Percentiles rank a stretch among this genome's conserved stretches.
These are phyloP conservation scores for Hassar affinis DNA, from an alignment of 2,113 vertebrate species.

Conservation along the genomic window DNA sequence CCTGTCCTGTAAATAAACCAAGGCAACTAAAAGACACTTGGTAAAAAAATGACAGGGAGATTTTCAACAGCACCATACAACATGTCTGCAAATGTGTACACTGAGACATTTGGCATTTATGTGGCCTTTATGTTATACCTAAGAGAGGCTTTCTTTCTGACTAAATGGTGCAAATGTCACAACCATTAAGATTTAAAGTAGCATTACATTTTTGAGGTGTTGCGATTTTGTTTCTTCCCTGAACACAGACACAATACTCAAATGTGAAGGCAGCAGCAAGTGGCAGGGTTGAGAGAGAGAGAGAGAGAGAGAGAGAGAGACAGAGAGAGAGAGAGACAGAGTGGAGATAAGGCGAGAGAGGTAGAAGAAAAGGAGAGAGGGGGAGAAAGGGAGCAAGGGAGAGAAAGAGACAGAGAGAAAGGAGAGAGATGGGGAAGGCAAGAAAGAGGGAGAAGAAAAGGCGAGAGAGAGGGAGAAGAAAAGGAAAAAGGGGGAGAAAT, in stretches of 20 bases:
- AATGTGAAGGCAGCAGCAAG: constrained; percentile 74
- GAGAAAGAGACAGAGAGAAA: constrained; percentile 61
- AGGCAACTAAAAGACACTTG: constrained; percentile 71
- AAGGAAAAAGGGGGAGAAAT: neutral
- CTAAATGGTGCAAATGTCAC: constrained; percentile 68
- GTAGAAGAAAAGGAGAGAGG: neutral
- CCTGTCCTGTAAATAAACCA: constrained; percentile 73
- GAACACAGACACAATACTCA: constrained; percentile 64
- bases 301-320: constrained; percentile 69
- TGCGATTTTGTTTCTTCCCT: constrained; percentile 56
- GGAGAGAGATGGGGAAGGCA: constrained; percentile 60
- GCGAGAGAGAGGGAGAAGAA: constrained; percentile 48
- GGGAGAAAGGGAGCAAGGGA: constrained; percentile 54
- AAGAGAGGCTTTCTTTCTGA: constrained; percentile 65
- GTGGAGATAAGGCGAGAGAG: too few species aligned
- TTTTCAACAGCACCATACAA: constrained; percentile 72
- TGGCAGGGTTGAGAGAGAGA: constrained; percentile 74
- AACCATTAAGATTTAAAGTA: constrained; percentile 60
- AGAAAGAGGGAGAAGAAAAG: too few species aligned
- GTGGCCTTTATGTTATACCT: constrained; percentile 64
- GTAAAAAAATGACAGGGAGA: constrained; percentile 59
- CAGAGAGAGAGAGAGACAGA: constrained; percentile 71
- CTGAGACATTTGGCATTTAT: constrained; percentile 58
- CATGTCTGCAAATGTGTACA: constrained; percentile 63
- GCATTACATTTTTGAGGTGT: constrained; percentile 41